These are phyloP conservation scores for Microtus montanus DNA, from an alignment of 2,113 vertebrate species.

Conservation along the genomic window DNA sequence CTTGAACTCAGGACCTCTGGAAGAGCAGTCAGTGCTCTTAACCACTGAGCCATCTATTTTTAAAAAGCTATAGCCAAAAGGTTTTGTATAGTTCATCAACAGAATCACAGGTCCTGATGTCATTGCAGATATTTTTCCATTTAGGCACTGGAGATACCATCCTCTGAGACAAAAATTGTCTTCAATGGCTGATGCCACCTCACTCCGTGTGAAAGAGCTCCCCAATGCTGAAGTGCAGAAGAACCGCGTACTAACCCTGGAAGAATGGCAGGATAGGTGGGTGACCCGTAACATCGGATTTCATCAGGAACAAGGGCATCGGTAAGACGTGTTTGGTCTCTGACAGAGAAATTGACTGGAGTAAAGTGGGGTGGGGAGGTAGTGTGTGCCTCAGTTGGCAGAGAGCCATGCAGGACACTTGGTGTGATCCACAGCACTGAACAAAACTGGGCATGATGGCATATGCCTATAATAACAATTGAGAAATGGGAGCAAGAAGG, in stretches of 20 bases:
- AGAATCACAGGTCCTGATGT: background rate
- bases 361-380: no score
- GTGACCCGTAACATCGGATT: slow-evolving; percentile 83
- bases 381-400: background rate
- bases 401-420: background rate
- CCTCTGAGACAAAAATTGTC: background rate
- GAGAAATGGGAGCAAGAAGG: background rate
- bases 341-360: background rate
- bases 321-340: slow-evolving; percentile 80
- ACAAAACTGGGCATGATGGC: background rate
- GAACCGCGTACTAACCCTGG: slow-evolving; percentile 80
- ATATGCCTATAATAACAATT: background rate
- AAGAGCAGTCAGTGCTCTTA: no score
- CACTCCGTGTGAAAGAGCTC: background rate
- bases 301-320: slow-evolving; percentile 86
- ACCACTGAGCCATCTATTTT: background rate
- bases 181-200: slow-evolving; percentile 62
- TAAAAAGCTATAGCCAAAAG: background rate
- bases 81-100: background rate
- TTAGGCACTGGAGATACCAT: background rate
- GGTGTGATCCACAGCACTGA: background rate
- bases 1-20: no score
- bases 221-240: slow-evolving; percentile 68
- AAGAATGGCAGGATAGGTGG: slow-evolving; percentile 91
- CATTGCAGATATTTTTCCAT: slow-evolving; percentile 16